Conservation (phyloP, 2,797 vertebrate species). For the Anisognathus igniventris region DNA sequence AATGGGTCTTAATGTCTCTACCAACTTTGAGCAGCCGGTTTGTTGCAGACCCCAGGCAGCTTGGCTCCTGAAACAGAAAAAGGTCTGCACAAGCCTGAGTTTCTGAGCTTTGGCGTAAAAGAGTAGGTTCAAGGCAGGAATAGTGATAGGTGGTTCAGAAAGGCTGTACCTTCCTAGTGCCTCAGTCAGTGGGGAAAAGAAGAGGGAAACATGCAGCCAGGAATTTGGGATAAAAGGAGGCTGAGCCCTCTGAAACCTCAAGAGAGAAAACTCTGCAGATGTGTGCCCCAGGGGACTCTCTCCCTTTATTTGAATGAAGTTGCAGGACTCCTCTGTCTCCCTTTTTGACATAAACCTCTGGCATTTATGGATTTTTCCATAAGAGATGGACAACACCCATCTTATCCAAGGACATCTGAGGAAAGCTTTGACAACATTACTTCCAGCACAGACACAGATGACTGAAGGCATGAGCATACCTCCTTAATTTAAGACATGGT, state of each 20-base stretch:
- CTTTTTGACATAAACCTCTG: not conserved
- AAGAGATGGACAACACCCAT: not conserved
- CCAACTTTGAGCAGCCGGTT: too few species aligned
- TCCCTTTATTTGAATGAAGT: not conserved
- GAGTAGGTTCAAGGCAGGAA: not conserved
- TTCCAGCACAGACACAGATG: not conserved
- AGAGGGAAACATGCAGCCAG: rapidly evolving
- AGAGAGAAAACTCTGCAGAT: rapidly evolving
- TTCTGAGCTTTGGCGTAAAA: not conserved
- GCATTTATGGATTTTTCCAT: not conserved
- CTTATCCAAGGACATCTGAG: not conserved
- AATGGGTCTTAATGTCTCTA: not conserved
- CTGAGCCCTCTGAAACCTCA: rapidly evolving
- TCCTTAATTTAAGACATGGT: not conserved
- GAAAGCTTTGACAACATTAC: not conserved
- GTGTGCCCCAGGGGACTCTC: not conserved
- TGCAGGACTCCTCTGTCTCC: not conserved
- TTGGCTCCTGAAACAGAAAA: too few species aligned
- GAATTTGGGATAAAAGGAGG: not conserved
- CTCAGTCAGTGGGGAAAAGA: not conserved
- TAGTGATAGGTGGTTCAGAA: rapidly evolving
- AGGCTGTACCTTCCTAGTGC: not conserved
- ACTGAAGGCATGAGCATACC: not conserved
- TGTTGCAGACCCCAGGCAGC: not conserved
- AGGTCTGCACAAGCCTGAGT: not conserved